Percentiles rank a stretch among this genome's conserved stretches.
Evolutionary conservation across 1,140 invertebrate genomes (phyloP).

Genomic region (Philaenus spumarius): DNA sequence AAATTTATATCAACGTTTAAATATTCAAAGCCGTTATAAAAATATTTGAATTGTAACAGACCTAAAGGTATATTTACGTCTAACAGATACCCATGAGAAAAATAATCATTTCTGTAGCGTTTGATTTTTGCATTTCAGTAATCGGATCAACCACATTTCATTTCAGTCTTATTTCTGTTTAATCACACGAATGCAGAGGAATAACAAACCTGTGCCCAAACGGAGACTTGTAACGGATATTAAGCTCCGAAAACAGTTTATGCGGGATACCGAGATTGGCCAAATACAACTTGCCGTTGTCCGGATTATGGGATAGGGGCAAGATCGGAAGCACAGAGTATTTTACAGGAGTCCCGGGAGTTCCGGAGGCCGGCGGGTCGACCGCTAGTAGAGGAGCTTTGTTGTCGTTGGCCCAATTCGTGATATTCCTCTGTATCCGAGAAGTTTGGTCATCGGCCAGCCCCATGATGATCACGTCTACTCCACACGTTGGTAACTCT

Average conservation of each 20-base stretch:
- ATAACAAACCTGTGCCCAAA: slow-evolving; percentile 86
- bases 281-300: slow-evolving; percentile 75
- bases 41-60: too few relatives aligned
- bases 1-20: too few relatives aligned
- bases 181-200: slow-evolving; percentile 52
- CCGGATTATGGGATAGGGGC: slow-evolving; percentile 60
- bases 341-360: slow-evolving; percentile 59
- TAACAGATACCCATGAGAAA: too few relatives aligned
- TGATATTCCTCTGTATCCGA: slow-evolving; percentile 35
- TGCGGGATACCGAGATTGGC: slow-evolving; percentile 79
- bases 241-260: slow-evolving; percentile 61
- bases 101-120: too few relatives aligned
- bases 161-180: too few relatives aligned
- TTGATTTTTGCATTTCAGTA: too few relatives aligned
- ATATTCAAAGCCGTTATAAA: too few relatives aligned
- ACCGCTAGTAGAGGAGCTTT: slow-evolving; percentile 72
- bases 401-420: slow-evolving; percentile 59
- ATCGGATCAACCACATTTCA: too few relatives aligned
- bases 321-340: slow-evolving; percentile 67
- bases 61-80: too few relatives aligned
- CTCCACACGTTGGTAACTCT: slow-evolving; percentile 49
- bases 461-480: slow-evolving; percentile 63
- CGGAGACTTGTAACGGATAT: slow-evolving; percentile 76
- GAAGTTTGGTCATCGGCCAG: slow-evolving; percentile 46
- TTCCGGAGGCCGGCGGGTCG: slow-evolving; percentile 67